phyloP scores from a whole-genome alignment of 1,140 invertebrate species.

The Diachasma alloeum region DNA sequence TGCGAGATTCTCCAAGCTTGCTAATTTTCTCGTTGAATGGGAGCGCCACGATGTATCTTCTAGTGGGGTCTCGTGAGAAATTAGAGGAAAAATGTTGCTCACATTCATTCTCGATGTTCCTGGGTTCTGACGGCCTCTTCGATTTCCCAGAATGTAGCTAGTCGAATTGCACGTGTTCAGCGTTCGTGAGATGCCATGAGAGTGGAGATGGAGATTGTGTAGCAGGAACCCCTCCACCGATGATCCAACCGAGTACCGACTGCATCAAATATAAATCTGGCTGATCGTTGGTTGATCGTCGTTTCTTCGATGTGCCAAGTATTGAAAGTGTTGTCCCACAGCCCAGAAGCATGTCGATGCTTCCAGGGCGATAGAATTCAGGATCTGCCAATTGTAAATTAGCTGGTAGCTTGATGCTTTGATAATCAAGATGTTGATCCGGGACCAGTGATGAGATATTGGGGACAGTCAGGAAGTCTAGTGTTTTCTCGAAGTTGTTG shows the following conservation, averaged over 20 bases:
- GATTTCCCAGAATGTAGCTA: background rate
- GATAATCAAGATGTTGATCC: too few species aligned
- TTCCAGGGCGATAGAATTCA: conserved; percentile 25
- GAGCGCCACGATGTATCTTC: too few species aligned
- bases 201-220: conserved; percentile 25
- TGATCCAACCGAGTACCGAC: too few species aligned
- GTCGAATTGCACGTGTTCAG: background rate
- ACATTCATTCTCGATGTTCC: conserved; percentile 28
- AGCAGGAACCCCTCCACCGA: background rate
- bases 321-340: conserved; percentile 28
- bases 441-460: background rate
- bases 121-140: background rate
- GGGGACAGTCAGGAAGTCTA: background rate
- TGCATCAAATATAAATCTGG: conserved; percentile 31
- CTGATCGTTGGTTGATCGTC: background rate
- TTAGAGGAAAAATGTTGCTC: conserved; percentile 41
- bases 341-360: conserved; percentile 32
- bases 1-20: conserved; percentile 9
- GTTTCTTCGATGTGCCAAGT: conserved; percentile 25
- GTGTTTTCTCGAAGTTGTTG: background rate
- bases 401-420: background rate
- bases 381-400: conserved; percentile 31
- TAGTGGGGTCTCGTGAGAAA: too few species aligned
- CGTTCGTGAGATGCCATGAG: background rate
- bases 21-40: conserved; percentile 32